phyloP scores from a whole-genome alignment of 2,888 invertebrate genomes.

The Acrocyrtus sp. region DNA sequence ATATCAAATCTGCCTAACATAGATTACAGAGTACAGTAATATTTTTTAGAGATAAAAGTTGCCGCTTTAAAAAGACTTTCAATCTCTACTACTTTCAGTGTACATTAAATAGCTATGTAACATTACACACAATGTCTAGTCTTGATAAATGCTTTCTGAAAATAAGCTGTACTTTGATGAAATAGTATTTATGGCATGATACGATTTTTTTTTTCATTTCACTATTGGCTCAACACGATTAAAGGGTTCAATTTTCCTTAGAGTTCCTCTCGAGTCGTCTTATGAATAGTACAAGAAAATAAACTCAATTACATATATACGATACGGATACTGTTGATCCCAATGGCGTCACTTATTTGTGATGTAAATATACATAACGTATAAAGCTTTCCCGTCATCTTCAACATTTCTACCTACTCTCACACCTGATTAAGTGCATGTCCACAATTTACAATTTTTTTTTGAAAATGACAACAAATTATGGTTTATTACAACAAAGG shows the following conservation, averaged over 20 bases:
- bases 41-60: too few relatives aligned
- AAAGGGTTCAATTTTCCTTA: conserved; percentile 41
- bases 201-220: conserved; percentile 29
- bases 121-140: conserved; percentile 36
- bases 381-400: too few relatives aligned
- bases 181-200: conserved; percentile 52
- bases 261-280: conserved; percentile 33
- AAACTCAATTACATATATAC: conserved; percentile 51
- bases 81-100: too few relatives aligned
- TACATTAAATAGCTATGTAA: conserved; percentile 20
- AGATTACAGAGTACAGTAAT: too few relatives aligned
- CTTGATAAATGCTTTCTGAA: conserved; percentile 43
- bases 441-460: too few relatives aligned
- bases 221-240: conserved; percentile 35
- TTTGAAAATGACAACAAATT: too few relatives aligned
- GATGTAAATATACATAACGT: too few relatives aligned
- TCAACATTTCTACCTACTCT: too few relatives aligned
- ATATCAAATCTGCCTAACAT: too few relatives aligned
- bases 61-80: too few relatives aligned
- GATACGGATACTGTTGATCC: conserved; percentile 52
- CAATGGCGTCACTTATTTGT: conserved; percentile 52
- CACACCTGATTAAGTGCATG: too few relatives aligned
- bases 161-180: conserved; percentile 53
- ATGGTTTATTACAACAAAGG: too few relatives aligned
- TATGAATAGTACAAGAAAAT: conserved; percentile 53